These are phyloP conservation scores for Perca schrenkii DNA, from an alignment of 2,113 vertebrate genomes.

Conservation along the genomic window DNA sequence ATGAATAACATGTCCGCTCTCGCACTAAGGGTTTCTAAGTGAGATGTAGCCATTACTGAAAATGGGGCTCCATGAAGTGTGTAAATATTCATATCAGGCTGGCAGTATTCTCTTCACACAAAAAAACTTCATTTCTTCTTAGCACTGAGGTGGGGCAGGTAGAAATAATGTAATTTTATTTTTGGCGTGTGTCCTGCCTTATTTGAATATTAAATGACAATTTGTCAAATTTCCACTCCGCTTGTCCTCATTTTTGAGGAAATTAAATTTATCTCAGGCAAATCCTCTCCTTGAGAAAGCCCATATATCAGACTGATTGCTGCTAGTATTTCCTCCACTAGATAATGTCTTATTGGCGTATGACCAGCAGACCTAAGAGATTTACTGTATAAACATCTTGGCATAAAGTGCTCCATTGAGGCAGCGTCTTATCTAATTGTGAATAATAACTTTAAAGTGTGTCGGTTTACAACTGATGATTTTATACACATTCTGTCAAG, in stretches of 20 bases:
- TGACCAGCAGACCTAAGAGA: constrained; percentile 39
- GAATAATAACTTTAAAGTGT: constrained; percentile 28
- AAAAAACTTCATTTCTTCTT: constrained; percentile 31
- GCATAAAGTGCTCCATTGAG: constrained; percentile 26
- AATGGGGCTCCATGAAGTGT: constrained; percentile 55
- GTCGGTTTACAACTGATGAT: constrained; percentile 15
- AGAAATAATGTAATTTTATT: constrained; percentile 50
- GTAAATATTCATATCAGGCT: constrained; percentile 74
- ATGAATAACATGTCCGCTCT: constrained; percentile 76
- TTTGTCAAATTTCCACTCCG: constrained; percentile 34
- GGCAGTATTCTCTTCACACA: constrained; percentile 24
- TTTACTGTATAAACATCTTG: constrained; percentile 25
- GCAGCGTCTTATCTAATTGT: constrained; percentile 29
- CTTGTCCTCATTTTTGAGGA: constrained; percentile 26
- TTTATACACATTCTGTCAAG: constrained; percentile 3
- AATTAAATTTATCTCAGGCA: constrained; percentile 24
- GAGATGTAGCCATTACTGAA: constrained; percentile 65
- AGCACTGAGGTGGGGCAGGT: constrained; percentile 26
- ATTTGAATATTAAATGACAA: constrained; percentile 48
- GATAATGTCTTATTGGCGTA: constrained; percentile 29
- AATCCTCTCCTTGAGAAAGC: constrained; percentile 10
- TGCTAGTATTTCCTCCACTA: constrained; percentile 2
- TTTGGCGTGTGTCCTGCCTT: constrained; percentile 27
- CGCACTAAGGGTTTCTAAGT: constrained; percentile 66
- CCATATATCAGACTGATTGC: neutral